A percentile compares a stretch with the other conserved stretches of the same genome.
Evolutionary conservation across 2,797 vertebrate genomes (phyloP).

Genomic region (Cichlasoma orientale): DNA sequence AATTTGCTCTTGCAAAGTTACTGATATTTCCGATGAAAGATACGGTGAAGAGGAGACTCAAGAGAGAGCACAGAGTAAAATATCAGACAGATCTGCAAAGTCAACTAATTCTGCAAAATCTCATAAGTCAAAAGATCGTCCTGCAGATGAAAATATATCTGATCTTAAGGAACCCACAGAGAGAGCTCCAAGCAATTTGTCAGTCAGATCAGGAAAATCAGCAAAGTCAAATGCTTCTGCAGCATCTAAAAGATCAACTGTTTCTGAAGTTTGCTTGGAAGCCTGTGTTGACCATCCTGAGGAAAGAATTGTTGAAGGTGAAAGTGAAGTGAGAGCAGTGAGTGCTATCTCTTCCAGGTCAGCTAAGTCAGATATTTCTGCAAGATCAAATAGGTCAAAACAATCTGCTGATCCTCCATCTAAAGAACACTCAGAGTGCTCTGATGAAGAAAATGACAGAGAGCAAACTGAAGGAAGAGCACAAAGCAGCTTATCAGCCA

Average conservation of each 20-base stretch:
- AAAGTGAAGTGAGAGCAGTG: conserved; percentile 15
- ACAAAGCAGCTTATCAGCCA: conserved; percentile 42
- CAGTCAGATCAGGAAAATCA: conserved; percentile 54
- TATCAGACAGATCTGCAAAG: conserved; percentile 46
- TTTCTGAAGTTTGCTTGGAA: conserved; percentile 8
- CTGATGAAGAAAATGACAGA: conserved; percentile 5
- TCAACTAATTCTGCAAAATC: conserved; percentile 46
- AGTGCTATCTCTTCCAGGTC: conserved; percentile 49
- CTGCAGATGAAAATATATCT: neutral
- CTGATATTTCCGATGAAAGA: neutral
- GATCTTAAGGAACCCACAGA: neutral
- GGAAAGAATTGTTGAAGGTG: conserved; percentile 5
- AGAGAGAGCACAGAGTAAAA: conserved; percentile 37
- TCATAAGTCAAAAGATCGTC: conserved; percentile 10
- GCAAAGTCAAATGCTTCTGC: conserved; percentile 45
- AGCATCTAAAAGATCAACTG: conserved; percentile 37
- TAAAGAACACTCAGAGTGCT: neutral
- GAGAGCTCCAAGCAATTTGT: conserved; percentile 40
- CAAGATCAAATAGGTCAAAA: conserved; percentile 48
- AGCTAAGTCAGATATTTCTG: conserved; percentile 49
- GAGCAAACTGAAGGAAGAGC: conserved; percentile 51
- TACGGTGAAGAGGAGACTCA: conserved; percentile 13
- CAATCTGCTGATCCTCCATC: conserved; percentile 31
- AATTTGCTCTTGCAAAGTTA: neutral
- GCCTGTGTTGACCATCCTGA: neutral